Evolutionary conservation across 2,113 vertebrate genomes (phyloP).

Genomic region (Scophthalmus maximus): DNA sequence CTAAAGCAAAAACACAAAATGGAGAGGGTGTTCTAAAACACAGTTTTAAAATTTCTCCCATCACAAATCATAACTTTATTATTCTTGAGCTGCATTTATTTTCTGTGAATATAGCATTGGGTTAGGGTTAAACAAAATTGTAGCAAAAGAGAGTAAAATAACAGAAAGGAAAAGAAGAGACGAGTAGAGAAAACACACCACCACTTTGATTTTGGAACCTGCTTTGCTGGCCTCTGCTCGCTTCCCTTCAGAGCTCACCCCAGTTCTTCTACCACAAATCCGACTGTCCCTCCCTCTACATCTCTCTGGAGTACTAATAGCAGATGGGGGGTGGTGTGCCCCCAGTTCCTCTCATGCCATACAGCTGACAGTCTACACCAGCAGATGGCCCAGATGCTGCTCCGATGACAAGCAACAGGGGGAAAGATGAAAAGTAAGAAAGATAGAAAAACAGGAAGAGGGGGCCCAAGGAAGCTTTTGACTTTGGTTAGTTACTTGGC

Average conservation of each 20-base stretch:
- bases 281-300: constrained; percentile 49
- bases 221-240: constrained; percentile 40
- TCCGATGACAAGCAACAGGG: neutral
- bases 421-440: constrained; percentile 49
- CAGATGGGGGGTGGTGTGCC: constrained; percentile 61
- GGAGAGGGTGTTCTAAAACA: too few species aligned
- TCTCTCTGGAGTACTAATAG: constrained; percentile 54
- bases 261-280: constrained; percentile 38
- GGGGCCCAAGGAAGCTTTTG: constrained; percentile 49
- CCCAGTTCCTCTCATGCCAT: constrained; percentile 39
- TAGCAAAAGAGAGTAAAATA: constrained; percentile 15
- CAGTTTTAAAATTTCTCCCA: neutral
- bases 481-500: constrained; percentile 58
- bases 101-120: constrained; percentile 7
- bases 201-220: constrained; percentile 75
- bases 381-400: constrained; percentile 50
- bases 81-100: constrained; percentile 8
- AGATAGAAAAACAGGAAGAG: constrained; percentile 44
- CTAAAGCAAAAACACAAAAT: too few species aligned
- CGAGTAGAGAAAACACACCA: constrained; percentile 54
- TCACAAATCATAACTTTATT: constrained; percentile 12
- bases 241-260: constrained; percentile 42
- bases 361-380: constrained; percentile 54
- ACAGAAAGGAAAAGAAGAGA: constrained; percentile 28
- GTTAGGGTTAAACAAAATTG: constrained; percentile 18